These are phyloP conservation scores for Chelidonichthys spinosus DNA, from an alignment of 2,797 vertebrate species.

Conservation along the genomic window DNA sequence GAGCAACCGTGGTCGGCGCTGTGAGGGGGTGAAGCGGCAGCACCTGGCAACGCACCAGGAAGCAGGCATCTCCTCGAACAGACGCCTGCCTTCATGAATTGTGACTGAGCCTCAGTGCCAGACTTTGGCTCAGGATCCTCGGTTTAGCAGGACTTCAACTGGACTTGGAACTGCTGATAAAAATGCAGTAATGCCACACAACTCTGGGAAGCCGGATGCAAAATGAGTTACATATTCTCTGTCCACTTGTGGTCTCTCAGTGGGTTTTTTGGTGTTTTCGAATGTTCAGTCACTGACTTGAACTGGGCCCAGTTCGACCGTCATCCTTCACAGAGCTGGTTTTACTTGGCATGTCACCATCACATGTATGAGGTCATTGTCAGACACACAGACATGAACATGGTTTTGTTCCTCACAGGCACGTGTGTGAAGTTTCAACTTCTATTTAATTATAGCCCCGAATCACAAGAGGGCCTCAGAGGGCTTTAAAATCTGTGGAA, in stretches of 20 bases:
- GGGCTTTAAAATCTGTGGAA: too few species aligned
- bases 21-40: conserved; percentile 26
- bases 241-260: conserved; percentile 45
- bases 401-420: conserved; percentile 27
- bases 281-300: conserved; percentile 3
- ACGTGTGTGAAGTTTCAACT: conserved; percentile 26
- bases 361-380: conserved; percentile 58
- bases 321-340: conserved; percentile 21
- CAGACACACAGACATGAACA: conserved; percentile 36
- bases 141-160: conserved; percentile 62
- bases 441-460: too few species aligned
- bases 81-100: conserved; percentile 67
- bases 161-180: conserved; percentile 46
- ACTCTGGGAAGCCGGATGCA: conserved; percentile 49
- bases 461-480: too few species aligned
- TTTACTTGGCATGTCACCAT: conserved; percentile 49
- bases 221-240: conserved; percentile 44
- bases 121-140: conserved; percentile 70
- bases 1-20: conserved; percentile 13
- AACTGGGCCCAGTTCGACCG: too few species aligned
- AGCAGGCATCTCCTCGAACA: conserved; percentile 48
- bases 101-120: conserved; percentile 59
- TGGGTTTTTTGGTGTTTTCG: conserved; percentile 39
- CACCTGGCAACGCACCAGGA: conserved; percentile 47
- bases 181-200: conserved; percentile 31